Base-by-base conservation (phyloP, 2,113 vertebrate species). In the Aegithalos caudatus region DNA sequence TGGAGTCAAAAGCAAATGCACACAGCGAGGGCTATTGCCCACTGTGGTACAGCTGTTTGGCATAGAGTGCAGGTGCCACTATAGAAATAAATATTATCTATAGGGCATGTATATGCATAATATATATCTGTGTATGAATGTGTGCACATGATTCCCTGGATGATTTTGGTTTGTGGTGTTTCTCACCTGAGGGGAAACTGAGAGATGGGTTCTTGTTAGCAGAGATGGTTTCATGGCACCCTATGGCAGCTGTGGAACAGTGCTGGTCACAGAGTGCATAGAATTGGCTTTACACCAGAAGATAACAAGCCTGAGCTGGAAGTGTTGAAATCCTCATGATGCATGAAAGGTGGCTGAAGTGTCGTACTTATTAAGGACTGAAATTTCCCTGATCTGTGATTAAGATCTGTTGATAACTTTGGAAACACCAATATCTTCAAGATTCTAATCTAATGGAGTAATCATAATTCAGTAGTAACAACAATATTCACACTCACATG, bases 241-340 rank as follows among this genome's bases (percentile, higher is more conserved):
- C 11, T 21, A 3, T 0, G 0, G 4, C 16, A 2, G 0, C 33
- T 51, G 24, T n/a, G 15, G 20, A 42, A 7, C 4, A 48, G 13
- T 9, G 25, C 17, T 17, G 28, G 25, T 44, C 66, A 7, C 58
- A 66, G 35, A 8, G 6, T 51, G 24, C 23, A 38, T 23, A 73
- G n/a, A 70, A 76, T 40, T 65, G 77, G 9, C 19, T 57, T 61
- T 24, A 33, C 5, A 2, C 4, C 4, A 12, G 3, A 29, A 83
- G 35, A 83, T 9, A 56, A 12, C 5, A 5, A 65, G 19, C 2
- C 31, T 47, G 17, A 57, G 24, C 7, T 60, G 25, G 13, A 45
- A 37, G 8, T 53, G 35, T 69, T 44, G 37, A 61, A 77, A 42
- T 23, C 7, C 7, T 76, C 11, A 28, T 7, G 7, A 37, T 14